Percentiles rank a stretch among this genome's conserved stretches.
phyloP scores from a whole-genome alignment of 2,888 invertebrate genomes.

The Bellardia pandia region DNA sequence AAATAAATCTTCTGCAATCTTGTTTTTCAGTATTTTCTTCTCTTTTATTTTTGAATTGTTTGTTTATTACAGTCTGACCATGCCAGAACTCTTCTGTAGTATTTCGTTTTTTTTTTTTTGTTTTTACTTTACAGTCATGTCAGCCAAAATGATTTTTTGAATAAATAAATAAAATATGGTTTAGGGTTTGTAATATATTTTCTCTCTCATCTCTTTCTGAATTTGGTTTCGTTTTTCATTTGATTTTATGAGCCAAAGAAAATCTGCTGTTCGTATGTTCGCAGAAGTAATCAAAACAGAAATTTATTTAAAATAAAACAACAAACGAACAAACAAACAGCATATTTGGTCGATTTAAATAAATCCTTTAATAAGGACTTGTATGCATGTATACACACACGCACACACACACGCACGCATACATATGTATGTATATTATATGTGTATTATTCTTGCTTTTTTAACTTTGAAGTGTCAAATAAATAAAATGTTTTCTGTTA shows the following conservation, averaged over 20 bases:
- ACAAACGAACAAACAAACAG: slow-evolving; percentile 3
- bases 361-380: slow-evolving; percentile 45
- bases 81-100: slow-evolving; percentile 22
- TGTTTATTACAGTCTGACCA: slow-evolving; percentile 64
- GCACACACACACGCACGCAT: too few relatives aligned
- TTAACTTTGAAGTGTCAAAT: slow-evolving; percentile 36
- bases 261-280: slow-evolving; percentile 34
- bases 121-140: slow-evolving; percentile 54
- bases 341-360: slow-evolving; percentile 28
- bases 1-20: slow-evolving; percentile 83
- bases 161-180: slow-evolving; percentile 69
- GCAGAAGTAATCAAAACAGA: slow-evolving; percentile 62
- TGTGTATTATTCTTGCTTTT: slow-evolving; percentile 7
- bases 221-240: slow-evolving; percentile 58
- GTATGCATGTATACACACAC: neutral
- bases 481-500: slow-evolving; percentile 24
- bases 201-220: slow-evolving; percentile 8
- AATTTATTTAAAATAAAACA: slow-evolving; percentile 42
- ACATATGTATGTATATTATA: neutral
- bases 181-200: slow-evolving; percentile 64
- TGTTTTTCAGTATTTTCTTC: slow-evolving; percentile 61
- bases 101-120: neutral
- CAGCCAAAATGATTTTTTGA: slow-evolving; percentile 67
- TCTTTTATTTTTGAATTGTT: slow-evolving; percentile 57
- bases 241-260: slow-evolving; percentile 47